Evolutionary conservation across 2,113 vertebrate genomes (phyloP), one percentile per base, ranked within the genome.

Genomic region (Syngnathus typhle): DNA sequence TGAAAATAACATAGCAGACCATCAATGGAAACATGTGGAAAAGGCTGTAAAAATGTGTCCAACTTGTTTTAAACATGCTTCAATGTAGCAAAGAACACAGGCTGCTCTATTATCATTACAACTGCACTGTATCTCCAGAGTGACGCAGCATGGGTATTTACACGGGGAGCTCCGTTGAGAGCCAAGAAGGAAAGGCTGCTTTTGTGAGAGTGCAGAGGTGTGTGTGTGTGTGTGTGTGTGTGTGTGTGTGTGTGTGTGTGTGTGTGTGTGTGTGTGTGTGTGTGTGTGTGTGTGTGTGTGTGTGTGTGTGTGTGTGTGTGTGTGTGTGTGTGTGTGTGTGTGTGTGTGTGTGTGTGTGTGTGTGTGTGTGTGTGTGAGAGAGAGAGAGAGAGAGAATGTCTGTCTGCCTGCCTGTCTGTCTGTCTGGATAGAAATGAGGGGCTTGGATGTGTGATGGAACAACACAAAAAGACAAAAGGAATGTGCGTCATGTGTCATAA

Each of bases 381-480:
- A n/a, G 27, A 32, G 27, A 32, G 27, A 32, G 27, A 32, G 27
- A 32, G 27, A 32, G 27, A 32, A 32, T 32, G 27, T 3, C 27
- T 32, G 27, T 3, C 27, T 32, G 27, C 3, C 27, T 32, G 27
- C 27, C 27, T 32, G 27, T 32, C 27, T 3, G 27, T 67, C 39
- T 46, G 36, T 60, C 51, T 23, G 11, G 44, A 27, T 23, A 13
- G 44, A 27, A 49, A 65, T 49, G 51, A 52, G 41, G 63, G 49
- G 19, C 44, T 51, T 23, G 23, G 19, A 44, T 39, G 55, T 18
- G 60, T 47, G 73, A 54, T 1, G 38, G 60, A 72, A 68, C 46
- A 16, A 47, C 62, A 68, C 62, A 68, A 82, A 82, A 78, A 74
- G 81, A 79, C 72, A 83, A 85, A 85, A 5, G 37, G 77, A 65